Conservation (phyloP, 2,113 vertebrate species). For the Rhinoptilus africanus region DNA sequence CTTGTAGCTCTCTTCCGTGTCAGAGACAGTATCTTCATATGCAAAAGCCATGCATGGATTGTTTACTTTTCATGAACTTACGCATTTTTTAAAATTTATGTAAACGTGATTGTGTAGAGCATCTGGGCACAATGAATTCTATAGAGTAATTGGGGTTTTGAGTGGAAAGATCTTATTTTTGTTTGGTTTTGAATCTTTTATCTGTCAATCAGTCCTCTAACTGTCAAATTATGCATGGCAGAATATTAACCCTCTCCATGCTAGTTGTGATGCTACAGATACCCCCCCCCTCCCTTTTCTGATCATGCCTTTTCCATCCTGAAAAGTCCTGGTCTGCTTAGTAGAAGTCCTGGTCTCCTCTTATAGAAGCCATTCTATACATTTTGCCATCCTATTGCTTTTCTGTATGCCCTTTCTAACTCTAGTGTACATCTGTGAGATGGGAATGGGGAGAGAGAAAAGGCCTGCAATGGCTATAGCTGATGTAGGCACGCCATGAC, state of each 20-base stretch:
- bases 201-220: neutral
- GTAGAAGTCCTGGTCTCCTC: neutral
- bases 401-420: neutral
- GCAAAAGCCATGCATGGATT: neutral
- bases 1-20: neutral
- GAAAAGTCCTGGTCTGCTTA: neutral
- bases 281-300: neutral
- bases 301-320: neutral
- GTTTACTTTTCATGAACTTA: neutral
- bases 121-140: neutral
- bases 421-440: neutral
- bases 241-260: neutral
- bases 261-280: neutral
- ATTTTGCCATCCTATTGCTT: neutral
- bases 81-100: neutral
- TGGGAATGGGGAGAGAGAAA: neutral
- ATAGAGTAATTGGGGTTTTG: neutral
- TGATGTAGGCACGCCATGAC: accelerated
- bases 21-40: neutral
- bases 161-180: neutral
- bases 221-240: neutral
- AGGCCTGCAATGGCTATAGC: neutral
- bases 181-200: neutral
- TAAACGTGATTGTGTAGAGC: neutral
- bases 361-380: neutral